Evolutionary conservation across 64 coral and sea anemone genomes (phyloP), one percentile per base, ranked within the genome.

Genomic region (Acropora tenuis): DNA sequence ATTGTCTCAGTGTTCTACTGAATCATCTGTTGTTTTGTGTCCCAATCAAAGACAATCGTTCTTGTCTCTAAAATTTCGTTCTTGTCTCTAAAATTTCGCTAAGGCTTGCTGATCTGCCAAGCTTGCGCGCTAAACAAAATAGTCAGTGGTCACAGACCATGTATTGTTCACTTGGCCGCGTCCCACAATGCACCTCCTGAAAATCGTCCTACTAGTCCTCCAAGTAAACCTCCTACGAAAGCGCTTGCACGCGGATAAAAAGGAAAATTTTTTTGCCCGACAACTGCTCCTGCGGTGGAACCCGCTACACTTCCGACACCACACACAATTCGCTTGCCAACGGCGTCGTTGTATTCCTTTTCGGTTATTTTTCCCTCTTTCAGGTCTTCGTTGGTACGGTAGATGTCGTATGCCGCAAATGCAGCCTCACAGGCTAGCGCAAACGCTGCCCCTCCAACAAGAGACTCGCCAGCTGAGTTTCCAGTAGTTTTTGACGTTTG

Each of bases 211-310:
- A 13, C 0, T 4, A 84, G 0, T 67, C n/a, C 81, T 5, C 81
- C 81, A 42, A 43, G 58, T 1, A 69, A 1, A 67, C n/a, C 40
- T 68, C 81, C 81, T 18, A 84, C 11, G 12, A 11, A 1, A 44
- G 18, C 81, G 40, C 58, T 55, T 7, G 66, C 30, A 42, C 48
- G 0, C 41, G 81, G 81, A 67, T 84, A 18, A 84, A 30, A 18
- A 19, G 30, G n/a, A n/a, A n/a, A n/a, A n/a, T n/a, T n/a, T n/a
- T n/a, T 6, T 84, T 84, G 81, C 57, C 57, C 81, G 6, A 67
- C 13, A 53, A 10, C 81, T 5, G 59, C 4, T 69, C 81, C 81
- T 4, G 6, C 2, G 11, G 81, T 67, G 11, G 30, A 63, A 19
- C 81, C 58, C 45, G 52, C 43, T 84, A 84, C 58, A 46, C 18